Conservation (phyloP, 2,797 vertebrate genomes). For the Clarias pachynema region DNA sequence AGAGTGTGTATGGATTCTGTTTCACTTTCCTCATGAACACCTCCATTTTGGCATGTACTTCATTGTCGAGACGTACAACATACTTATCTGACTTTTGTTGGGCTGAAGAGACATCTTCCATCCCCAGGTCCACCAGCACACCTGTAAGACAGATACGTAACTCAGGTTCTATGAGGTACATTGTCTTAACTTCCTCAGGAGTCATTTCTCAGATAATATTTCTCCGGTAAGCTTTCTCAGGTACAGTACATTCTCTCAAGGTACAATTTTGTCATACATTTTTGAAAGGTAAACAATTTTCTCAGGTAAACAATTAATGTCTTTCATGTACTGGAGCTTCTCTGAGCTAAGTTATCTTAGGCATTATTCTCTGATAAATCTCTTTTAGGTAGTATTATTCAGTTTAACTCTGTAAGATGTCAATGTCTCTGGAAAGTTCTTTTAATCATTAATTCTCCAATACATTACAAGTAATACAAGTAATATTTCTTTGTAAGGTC, state of each 20-base stretch:
- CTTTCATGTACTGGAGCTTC: not conserved
- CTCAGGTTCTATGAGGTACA: not conserved
- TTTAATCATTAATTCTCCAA: too few relatives aligned
- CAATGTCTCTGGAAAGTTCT: too few relatives aligned
- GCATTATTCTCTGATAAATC: not conserved
- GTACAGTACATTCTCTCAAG: too few relatives aligned
- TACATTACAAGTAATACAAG: too few relatives aligned
- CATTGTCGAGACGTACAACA: slow-evolving; percentile 88
- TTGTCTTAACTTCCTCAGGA: not conserved
- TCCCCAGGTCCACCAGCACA: slow-evolving; percentile 92
- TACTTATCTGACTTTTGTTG: slow-evolving; percentile 92
- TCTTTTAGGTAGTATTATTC: not conserved
- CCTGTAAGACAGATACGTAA: slow-evolving; percentile 71
- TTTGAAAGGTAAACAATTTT: too few relatives aligned
- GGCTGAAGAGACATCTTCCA: slow-evolving; percentile 83
- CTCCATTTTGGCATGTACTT: slow-evolving; percentile 92
- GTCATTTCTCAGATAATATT: not conserved
- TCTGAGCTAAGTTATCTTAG: not conserved
- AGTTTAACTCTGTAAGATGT: too few relatives aligned
- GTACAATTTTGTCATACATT: too few relatives aligned
- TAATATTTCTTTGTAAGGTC: too few relatives aligned
- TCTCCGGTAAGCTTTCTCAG: not conserved
- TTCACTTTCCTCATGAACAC: slow-evolving; percentile 94
- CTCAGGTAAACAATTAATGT: too few relatives aligned
- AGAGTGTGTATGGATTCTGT: slow-evolving; percentile 94